Evolutionary conservation across 2,797 vertebrate species (phyloP), one percentile per base, ranked within the genome.

Genomic region (Pampus argenteus): DNA sequence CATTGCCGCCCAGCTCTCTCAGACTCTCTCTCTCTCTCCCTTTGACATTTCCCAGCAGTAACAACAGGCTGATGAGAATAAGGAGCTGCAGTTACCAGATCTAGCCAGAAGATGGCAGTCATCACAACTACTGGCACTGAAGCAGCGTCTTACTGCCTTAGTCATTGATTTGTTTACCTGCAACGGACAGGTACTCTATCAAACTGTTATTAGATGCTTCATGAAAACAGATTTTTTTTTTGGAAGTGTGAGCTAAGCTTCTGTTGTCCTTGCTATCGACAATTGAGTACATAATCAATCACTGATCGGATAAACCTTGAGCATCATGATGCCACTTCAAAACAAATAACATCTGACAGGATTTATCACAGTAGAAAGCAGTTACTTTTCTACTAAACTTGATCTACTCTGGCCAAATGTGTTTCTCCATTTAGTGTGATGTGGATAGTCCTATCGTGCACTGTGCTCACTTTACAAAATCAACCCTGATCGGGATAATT

Each of bases 81-180:
- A 59, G 5, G 0, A 63, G 55, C 42, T 22, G 71, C 61, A 63
- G 42, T 81, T 60, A 36, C 55, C 8, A 1, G 4, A 2, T 4
- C 2, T 36, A 11, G 22, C 71, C 86, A 14, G 54, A 6, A 51
- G 83, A 63, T 76, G 83, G 66, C 71, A 59, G 52, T 71, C 58
- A 79, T 62, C 56, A 36, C 61, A 76, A 28, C 76, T 40, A 8
- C 56, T 70, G 50, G 44, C 13, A 2, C 29, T 70, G 23, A 58
- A 55, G 38, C 11, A 34, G 47, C 49, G n/a, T 52, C 48, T 56
- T 9, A 42, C 45, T 51, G 31, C 29, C 48, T 76, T 56, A 88
- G 69, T 62, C 54, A 86, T 89, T 75, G 90, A 90, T 89, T 86
- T 91, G 83, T 90, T 88, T 89, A 75, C 79, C 69, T 75, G 67